Base-by-base conservation (phyloP, 1,140 invertebrate species). In the Mesaphorura yosii region DNA sequence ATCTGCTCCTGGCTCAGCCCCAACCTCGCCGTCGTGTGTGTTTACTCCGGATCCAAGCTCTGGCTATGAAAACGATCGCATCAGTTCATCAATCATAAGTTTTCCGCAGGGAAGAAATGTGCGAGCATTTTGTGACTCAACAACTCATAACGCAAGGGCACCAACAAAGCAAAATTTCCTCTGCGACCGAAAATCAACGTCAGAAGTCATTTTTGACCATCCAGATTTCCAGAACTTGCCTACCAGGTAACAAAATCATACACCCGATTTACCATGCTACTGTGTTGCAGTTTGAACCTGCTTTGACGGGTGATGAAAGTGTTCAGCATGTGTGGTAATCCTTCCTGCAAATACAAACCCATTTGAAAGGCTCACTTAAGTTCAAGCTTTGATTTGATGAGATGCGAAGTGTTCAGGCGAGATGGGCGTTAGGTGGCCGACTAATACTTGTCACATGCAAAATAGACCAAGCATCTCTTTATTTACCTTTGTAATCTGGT, bases 141-240 rank as follows among this genome's bases (percentile, higher is more conserved):
- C 70, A 3, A 75, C 72, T 48, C 80, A 82, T 64, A 74, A 81
- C 64, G 65, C 69, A 20, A 72, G 74, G 48, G 75, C 78, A 1
- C 80, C 79, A 0, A 82, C 78, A n/a, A 79, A 79, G 64, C 81
- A 83, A 29, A 83, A 83, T 67, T 68, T 74, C 17, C 68, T 81
- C 15, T 83, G 81, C 63, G 66, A 75, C 44, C 70, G 76, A 37
- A 68, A 72, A 31, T 79, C 77, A 59, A 73, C 75, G 2, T 72
- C 75, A 65, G 78, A 81, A 53, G 73, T 82, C 29, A 78, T 82
- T 51, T 63, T 70, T 17, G 68, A 69, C 51, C 78, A 82, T 66
- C 26, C 62, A 2, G 80, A 83, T 61, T 81, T 81, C 55, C 62
- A 57, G 23, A 65, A 67, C 56, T 64, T 59, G 29, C 15, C 34